These are phyloP conservation scores for Lepas anatifera DNA, from an alignment of 2,888 invertebrate species.

Conservation along the genomic window DNA sequence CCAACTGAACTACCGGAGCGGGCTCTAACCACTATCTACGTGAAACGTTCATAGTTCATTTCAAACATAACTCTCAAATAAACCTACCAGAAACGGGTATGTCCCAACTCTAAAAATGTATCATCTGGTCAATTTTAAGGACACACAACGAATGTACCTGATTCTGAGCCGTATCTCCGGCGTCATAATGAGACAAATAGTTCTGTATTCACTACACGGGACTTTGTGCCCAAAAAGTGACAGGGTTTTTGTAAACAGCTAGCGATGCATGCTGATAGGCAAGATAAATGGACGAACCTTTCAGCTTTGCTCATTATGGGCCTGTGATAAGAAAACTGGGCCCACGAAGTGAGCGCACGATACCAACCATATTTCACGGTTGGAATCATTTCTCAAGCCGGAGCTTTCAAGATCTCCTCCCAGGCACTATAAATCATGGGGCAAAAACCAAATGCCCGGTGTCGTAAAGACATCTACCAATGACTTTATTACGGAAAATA, in stretches of 20 bases:
- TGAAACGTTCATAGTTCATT: too few species aligned
- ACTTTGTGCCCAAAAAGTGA: background rate
- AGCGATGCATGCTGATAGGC: background rate
- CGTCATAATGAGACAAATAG: background rate
- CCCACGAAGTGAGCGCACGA: background rate
- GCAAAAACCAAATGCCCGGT: background rate
- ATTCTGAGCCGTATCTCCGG: too few species aligned
- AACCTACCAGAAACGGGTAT: too few species aligned
- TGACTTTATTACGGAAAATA: background rate
- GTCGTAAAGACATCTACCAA: slow-evolving; percentile 1
- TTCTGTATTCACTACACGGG: background rate
- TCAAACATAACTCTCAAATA: too few species aligned
- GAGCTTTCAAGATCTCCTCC: background rate
- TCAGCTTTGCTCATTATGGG: background rate
- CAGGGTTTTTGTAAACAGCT: background rate
- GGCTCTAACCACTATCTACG: too few species aligned
- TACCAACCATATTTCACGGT: slow-evolving; percentile 1
- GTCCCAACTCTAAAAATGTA: too few species aligned
- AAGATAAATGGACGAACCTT: background rate
- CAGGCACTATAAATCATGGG: background rate
- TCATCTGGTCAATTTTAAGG: too few species aligned
- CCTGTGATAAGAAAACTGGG: background rate
- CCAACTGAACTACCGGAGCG: too few species aligned
- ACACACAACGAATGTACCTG: too few species aligned
- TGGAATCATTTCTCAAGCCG: background rate